Conservation (phyloP, 2,797 vertebrate species). For the Chelidonichthys spinosus region DNA sequence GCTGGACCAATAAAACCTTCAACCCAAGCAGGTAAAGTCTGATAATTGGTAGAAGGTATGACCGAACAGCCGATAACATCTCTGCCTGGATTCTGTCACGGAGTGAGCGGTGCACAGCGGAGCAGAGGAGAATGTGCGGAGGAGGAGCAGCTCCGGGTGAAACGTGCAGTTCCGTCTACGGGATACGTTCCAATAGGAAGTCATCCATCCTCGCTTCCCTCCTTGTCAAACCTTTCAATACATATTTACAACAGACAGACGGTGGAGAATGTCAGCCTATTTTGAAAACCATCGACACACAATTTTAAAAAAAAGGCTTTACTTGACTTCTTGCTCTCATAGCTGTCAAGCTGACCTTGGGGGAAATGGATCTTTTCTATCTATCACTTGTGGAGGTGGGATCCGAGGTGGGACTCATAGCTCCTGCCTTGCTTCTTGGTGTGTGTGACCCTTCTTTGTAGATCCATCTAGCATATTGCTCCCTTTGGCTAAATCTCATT, state of each 20-base stretch:
- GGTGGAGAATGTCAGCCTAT: neutral
- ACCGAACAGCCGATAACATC: conserved; percentile 73
- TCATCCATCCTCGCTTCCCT: conserved; percentile 14
- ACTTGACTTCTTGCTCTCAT: conserved; percentile 2
- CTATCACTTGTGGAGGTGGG: conserved; percentile 36
- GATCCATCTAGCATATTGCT: conserved; percentile 61
- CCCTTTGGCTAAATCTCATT: conserved; percentile 66
- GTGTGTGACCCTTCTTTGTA: conserved; percentile 53
- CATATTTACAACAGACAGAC: neutral
- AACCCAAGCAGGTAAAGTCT: conserved; percentile 82
- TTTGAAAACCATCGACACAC: neutral
- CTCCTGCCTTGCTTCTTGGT: conserved; percentile 60
- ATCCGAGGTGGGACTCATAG: conserved; percentile 28
- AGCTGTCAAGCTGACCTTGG: conserved; percentile 35
- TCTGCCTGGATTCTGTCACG: neutral
- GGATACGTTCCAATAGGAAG: conserved; percentile 64
- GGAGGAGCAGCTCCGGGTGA: neutral
- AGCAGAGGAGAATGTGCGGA: neutral
- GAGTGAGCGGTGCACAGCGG: neutral
- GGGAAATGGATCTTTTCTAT: conserved; percentile 6
- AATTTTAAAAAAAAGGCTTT: neutral
- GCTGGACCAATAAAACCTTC: conserved; percentile 81
- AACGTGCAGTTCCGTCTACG: conserved; percentile 9
- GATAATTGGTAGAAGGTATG: conserved; percentile 64
- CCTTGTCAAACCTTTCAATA: neutral